Base-by-base conservation (phyloP, 2,797 vertebrate species). In the Myotis findleyi region DNA sequence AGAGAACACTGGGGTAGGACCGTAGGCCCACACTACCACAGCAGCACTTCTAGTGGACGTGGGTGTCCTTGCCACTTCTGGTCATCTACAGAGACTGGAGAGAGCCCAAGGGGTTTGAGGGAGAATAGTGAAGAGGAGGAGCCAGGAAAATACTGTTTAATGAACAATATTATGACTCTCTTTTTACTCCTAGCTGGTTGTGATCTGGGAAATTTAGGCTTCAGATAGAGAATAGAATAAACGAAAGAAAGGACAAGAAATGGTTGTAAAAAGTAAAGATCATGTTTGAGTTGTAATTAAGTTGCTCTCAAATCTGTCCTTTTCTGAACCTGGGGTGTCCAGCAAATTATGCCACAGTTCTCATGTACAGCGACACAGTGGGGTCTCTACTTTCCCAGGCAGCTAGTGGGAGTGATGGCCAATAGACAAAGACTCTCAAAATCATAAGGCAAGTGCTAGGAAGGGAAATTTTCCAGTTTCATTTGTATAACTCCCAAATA, bases 181-280 rank as follows among this genome's bases (percentile, higher is more conserved):
- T 49, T 93, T 92, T 73, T 33, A 44, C 12, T 57, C 51, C 57
- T 47, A 30, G 64, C 64, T 36, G 14, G n/a, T 53, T 49, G 47
- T 47, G 18, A 76, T 36, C 30, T 87, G 68, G 53, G 73, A 59
- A 57, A 33, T 91, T 44, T 2, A 79, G 41, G 18, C 20, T 95
- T 93, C 53, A 73, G 21, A 44, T 53, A 93, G 89, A 88, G 77
- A 71, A n/a, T 36, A 86, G 33, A 83, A 80, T 68, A 87, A 90
- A 81, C 0, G 4, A 76, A 77, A 86, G 17, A 91, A 93, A 62
- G 27, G n/a, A 71, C 82, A 73, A 84, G 3, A 93, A 89, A 83
- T 69, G 1, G 3, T 59, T 84, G 23, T 64, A 51, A 83, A 79
- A 75, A 57, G 38, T 57, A 75, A 86, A 66, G 49, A 79, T 66